phyloP scores from a whole-genome alignment of 1,140 invertebrate species.

The Anagrus nilaparvatae region DNA sequence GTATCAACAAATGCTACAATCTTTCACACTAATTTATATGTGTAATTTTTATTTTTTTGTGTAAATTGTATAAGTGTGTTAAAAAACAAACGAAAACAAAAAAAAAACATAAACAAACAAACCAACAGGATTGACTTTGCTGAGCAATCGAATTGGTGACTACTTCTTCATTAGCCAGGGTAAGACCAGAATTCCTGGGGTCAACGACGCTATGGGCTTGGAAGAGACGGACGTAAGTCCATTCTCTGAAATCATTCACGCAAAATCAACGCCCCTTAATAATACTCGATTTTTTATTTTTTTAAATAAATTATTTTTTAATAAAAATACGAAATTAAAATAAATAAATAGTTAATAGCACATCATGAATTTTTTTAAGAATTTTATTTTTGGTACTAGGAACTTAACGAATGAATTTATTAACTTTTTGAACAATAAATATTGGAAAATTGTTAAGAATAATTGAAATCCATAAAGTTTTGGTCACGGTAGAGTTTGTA shows the following conservation, averaged over 20 bases:
- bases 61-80: not conserved
- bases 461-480: no score
- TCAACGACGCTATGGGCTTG: slow-evolving; percentile 91
- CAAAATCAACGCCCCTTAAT: slow-evolving; percentile 18
- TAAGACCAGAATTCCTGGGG: slow-evolving; percentile 82
- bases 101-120: slow-evolving; percentile 30
- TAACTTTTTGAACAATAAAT: no score
- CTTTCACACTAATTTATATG: no score
- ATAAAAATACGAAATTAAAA: not conserved
- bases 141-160: slow-evolving; percentile 73
- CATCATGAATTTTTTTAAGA: no score
- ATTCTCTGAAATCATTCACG: slow-evolving; percentile 22
- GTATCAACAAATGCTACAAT: no score
- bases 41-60: no score
- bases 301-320: not conserved
- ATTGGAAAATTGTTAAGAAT: no score
- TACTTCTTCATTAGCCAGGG: slow-evolving; percentile 86
- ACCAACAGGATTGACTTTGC: slow-evolving; percentile 72
- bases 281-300: not conserved
- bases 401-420: no score
- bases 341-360: no score
- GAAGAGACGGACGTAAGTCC: slow-evolving; percentile 85
- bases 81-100: slow-evolving; percentile 7
- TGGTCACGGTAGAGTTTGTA: no score
- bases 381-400: no score